Evolutionary conservation across 2,113 vertebrate genomes (phyloP).

Genomic region (Paratilapia polleni): DNA sequence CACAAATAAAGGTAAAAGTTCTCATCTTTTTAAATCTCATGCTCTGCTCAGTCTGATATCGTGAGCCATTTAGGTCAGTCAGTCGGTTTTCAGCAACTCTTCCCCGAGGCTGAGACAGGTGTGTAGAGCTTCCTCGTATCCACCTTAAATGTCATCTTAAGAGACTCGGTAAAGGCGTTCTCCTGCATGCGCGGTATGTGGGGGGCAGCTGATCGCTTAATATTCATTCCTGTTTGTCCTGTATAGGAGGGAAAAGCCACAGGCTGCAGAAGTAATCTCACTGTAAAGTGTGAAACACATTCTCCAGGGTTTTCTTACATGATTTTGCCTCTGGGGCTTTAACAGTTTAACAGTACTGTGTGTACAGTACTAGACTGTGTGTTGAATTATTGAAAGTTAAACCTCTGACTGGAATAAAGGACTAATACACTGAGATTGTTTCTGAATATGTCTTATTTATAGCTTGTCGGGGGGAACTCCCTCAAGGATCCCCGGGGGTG

Average conservation of each 20-base stretch:
- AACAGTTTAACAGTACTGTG: not conserved
- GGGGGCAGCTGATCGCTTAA: not conserved
- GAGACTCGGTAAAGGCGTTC: not conserved
- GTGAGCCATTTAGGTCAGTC: not conserved
- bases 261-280: not conserved
- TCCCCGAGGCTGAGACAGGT: not conserved
- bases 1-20: not conserved
- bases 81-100: not conserved
- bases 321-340: not conserved
- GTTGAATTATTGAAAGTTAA: slow-evolving; percentile 12
- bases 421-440: not conserved
- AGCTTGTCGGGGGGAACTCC: not conserved
- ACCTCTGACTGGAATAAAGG: not conserved
- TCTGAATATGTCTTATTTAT: not conserved
- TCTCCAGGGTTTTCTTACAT: not conserved
- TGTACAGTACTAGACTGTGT: not conserved
- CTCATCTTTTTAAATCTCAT: not conserved
- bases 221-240: not conserved
- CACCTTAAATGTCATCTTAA: slow-evolving; percentile 63
- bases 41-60: not conserved
- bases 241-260: not conserved
- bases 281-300: slow-evolving; percentile 2
- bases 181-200: not conserved
- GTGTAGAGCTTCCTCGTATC: slow-evolving; percentile 1
- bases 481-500: not conserved